Base-by-base conservation (phyloP, 2,113 vertebrate genomes). In the Boulengeromyrus knoepffleri region DNA sequence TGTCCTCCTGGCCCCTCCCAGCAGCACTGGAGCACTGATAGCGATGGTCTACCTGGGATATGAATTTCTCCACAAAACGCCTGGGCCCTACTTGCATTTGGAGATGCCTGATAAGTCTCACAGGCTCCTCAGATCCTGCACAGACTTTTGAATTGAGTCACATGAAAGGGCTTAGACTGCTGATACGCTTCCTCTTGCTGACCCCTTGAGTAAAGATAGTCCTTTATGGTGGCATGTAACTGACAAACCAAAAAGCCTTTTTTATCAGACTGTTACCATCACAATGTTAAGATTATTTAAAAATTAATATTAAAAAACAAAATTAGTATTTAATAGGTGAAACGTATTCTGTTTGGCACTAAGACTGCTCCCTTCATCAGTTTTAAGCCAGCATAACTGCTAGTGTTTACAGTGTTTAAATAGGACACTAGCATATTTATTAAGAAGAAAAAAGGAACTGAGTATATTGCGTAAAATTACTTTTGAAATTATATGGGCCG, bases 301-400 rank as follows among this genome's bases (percentile, higher is more conserved):
- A 46, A 8, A 46, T 46, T 8, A 46, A 46, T 46, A 46, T 46
- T 46, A 46, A 46, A 46, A 46, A 5, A 15, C 50, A 90, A 93
- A 91, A 94, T 93, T 89, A 42, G 91, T 93, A 92, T 90, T 89
- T 90, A 86, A 91, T 53, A 1, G 52, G 90, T 91, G 42, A 31
- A 45, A 80, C 90, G 89, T 74, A 58, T 85, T 88, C 47, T 88
- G 86, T 62, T 92, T 92, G 92, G 89, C 91, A 92, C 85, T 92
- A 47, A 91, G 86, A 86, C 36, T 56, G 85, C 91, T 89, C 84
- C 88, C 53, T 12, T 45, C 52, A 49, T 13, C 62, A 31, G n/a
- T 31, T 27, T 88, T 85, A 74, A 88, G 91, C 86, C 42, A 84
- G 86, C 42, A 85, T 45, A 2, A 62, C 53, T 90, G 49, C 88